Conservation (phyloP, 2,888 invertebrate genomes). For the Rosalia funebris region DNA sequence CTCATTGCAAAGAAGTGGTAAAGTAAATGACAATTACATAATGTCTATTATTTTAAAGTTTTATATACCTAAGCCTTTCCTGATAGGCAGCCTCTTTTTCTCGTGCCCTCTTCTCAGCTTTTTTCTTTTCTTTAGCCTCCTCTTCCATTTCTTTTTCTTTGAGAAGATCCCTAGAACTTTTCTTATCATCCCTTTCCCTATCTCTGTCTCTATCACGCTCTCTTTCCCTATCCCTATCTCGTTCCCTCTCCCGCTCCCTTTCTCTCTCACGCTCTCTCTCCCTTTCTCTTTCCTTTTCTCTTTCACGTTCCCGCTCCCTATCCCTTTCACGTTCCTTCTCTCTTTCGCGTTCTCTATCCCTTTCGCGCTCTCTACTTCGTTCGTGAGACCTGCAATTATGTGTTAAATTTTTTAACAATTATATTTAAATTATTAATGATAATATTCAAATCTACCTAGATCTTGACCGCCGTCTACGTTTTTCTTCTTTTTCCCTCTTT, state of each 20-base stretch:
- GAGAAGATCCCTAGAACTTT: conserved; percentile 71
- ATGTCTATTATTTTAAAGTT: too few species aligned
- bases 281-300: conserved; percentile 63
- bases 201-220: conserved; percentile 70
- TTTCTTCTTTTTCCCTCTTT: conserved; percentile 59
- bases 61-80: too few species aligned
- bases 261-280: conserved; percentile 65
- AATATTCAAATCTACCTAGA: too few species aligned
- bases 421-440: too few species aligned
- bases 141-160: conserved; percentile 89
- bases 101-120: conserved; percentile 87
- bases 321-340: conserved; percentile 63
- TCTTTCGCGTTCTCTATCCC: conserved; percentile 63
- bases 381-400: conserved; percentile 61
- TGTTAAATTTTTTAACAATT: too few species aligned
- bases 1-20: too few species aligned
- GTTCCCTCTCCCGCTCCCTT: conserved; percentile 63
- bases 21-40: too few species aligned
- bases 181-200: conserved; percentile 68
- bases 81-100: conserved; percentile 98
- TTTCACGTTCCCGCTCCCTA: conserved; percentile 63
- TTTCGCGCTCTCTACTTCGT: conserved; percentile 61
- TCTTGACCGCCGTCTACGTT: conserved; percentile 63
- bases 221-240: conserved; percentile 66
- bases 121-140: conserved; percentile 89